Conservation (phyloP, 2,888 invertebrate genomes). For the Morpho achilles region DNA sequence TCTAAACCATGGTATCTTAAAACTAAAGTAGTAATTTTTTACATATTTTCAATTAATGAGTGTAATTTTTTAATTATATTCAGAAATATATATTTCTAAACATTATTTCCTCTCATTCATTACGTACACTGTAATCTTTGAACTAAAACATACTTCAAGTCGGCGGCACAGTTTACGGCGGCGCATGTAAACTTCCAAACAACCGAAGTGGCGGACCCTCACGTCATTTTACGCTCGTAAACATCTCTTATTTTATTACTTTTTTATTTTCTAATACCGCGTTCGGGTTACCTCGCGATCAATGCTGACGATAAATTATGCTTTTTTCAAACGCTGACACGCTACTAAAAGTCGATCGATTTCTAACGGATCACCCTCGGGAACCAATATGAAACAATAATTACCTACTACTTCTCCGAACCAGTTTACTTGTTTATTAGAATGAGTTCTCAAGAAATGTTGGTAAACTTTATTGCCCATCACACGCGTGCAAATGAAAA, state of each 20-base stretch:
- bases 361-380: slow-evolving; percentile 76
- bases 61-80: no score
- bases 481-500: slow-evolving; percentile 17
- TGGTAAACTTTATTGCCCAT: slow-evolving; percentile 36
- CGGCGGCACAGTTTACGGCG: slow-evolving; percentile 33
- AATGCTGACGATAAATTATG: slow-evolving; percentile 76
- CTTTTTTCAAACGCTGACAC: slow-evolving; percentile 76
- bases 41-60: no score
- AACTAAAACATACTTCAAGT: neutral
- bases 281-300: slow-evolving; percentile 75
- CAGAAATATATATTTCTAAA: no score
- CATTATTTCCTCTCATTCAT: no score
- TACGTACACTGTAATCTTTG: no score
- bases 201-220: slow-evolving; percentile 57
- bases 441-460: slow-evolving; percentile 56
- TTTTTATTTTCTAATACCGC: slow-evolving; percentile 75
- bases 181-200: slow-evolving; percentile 58
- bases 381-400: slow-evolving; percentile 72
- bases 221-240: slow-evolving; percentile 78
- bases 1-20: no score
- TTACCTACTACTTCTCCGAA: slow-evolving; percentile 69
- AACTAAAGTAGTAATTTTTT: no score
- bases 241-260: slow-evolving; percentile 73
- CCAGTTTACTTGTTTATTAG: slow-evolving; percentile 73
- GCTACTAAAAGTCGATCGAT: slow-evolving; percentile 77